A percentile compares a stretch with the other conserved stretches of the same genome.
Conservation (phyloP, 1,140 invertebrate genomes). For the Bombyx mori region DNA sequence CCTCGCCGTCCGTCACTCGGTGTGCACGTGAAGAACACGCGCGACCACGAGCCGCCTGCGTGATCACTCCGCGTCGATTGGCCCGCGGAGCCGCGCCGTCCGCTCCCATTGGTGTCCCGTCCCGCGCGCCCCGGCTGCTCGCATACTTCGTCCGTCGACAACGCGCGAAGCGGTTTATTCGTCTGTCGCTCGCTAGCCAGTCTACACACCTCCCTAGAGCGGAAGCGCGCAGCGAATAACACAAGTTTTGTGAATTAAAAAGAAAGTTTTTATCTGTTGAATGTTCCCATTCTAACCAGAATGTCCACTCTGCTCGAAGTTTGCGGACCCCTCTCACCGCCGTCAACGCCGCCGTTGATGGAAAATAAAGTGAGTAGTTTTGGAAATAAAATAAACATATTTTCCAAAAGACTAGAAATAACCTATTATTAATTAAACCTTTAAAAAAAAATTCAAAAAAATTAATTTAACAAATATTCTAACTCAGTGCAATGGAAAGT, state of each 20-base stretch:
- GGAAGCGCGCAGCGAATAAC: constrained; percentile 25
- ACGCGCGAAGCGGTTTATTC: constrained; percentile 60
- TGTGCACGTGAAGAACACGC: constrained; percentile 74
- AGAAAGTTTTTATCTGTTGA: constrained; percentile 55
- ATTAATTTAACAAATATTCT: constrained; percentile 7
- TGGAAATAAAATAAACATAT: constrained; percentile 13
- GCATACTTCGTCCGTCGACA: constrained; percentile 39
- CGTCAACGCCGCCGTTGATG: constrained; percentile 67
- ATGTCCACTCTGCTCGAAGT: constrained; percentile 61
- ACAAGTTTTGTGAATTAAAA: constrained; percentile 62
- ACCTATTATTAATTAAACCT: constrained; percentile 11
- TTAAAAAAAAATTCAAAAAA: constrained; percentile 4
- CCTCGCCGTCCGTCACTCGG: constrained; percentile 65
- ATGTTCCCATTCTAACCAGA: constrained; percentile 42
- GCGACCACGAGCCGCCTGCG: constrained; percentile 65
- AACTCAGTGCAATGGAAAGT: constrained; percentile 57
- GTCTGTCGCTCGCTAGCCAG: constrained; percentile 47
- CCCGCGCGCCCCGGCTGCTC: constrained; percentile 23
- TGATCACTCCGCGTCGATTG: constrained; percentile 68
- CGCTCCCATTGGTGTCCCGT: constrained; percentile 20
- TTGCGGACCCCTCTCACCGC: constrained; percentile 67
- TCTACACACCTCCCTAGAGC: constrained; percentile 34
- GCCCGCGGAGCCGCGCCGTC: constrained; percentile 49
- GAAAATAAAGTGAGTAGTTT: constrained; percentile 64
- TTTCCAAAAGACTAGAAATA: not conserved